phyloP scores from a whole-genome alignment of 2,888 invertebrate genomes.

The Leptopilina myrica region DNA sequence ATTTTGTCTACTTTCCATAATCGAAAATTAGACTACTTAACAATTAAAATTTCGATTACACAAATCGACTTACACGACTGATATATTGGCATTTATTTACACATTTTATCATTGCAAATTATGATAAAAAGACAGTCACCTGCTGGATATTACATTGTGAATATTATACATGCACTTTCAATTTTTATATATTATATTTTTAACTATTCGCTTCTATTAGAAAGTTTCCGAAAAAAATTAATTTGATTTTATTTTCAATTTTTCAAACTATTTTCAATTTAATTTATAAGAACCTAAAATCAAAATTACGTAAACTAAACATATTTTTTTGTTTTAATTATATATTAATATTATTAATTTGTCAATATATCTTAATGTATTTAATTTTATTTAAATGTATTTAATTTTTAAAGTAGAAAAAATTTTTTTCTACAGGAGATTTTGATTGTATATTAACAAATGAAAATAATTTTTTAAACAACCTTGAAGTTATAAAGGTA shows the following conservation, averaged over 20 bases:
- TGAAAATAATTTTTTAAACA: not conserved
- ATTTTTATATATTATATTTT: not conserved
- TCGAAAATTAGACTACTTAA: constrained; percentile 14
- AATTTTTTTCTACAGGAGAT: too few relatives aligned
- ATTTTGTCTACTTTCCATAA: not conserved
- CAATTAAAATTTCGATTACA: constrained; percentile 29
- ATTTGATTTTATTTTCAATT: not conserved
- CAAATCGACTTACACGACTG: constrained; percentile 1
- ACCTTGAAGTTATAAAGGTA: not conserved
- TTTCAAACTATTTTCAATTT: too few relatives aligned
- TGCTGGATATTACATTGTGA: constrained; percentile 7
- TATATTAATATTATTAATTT: too few relatives aligned
- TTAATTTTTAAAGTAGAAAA: too few relatives aligned
- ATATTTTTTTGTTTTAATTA: too few relatives aligned
- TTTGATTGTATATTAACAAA: not conserved
- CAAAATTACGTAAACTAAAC: too few relatives aligned
- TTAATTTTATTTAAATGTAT: too few relatives aligned
- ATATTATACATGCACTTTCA: not conserved
- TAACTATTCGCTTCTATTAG: too few relatives aligned
- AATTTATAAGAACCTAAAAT: too few relatives aligned
- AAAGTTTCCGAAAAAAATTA: not conserved
- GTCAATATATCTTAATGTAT: too few relatives aligned
- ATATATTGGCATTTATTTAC: constrained; percentile 34
- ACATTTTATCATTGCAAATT: constrained; percentile 27
- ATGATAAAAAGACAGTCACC: constrained; percentile 33